Base-by-base conservation (phyloP, 1,140 invertebrate species). In the Sycobia sp. region DNA sequence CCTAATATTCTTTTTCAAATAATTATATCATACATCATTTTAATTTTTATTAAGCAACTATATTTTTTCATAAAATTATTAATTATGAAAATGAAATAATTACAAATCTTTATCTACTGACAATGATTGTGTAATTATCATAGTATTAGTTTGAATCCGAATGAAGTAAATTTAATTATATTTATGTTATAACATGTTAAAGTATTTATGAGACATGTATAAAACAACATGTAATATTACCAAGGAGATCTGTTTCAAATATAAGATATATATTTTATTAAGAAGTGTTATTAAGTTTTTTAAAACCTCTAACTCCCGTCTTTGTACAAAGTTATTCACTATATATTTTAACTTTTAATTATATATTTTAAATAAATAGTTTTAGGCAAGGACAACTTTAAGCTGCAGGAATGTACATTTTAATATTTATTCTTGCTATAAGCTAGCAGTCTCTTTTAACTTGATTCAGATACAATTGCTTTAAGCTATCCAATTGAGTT, bases 371-470 rank as follows among this genome's bases (percentile, higher is more conserved):
- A 58, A 58, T 65, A 65, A 65, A 57, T 64, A 23, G 13, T 51
- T 57, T 65, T 53, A 59, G 62, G 55, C 56, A 65, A 65, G 56
- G 43, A 65, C 51, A 60, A 65, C 57, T 60, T 65, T 56, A 54
- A 65, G 63, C 63, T 53, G 57, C 51, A 65, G 57, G 57, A 65
- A 60, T 65, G 63, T 65, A 65, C 34, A 65, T 65, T 65, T 55
- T 60, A 65, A 65, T 20, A 65, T 65, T 65, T 65, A 65, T 65
- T 65, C 49, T 60, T 65, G 63, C 50, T 65, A 65, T 55, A 54
- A 54, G 51, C 50, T 65, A 65, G 63, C 63, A 65, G 63, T 65
- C 57, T 65, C 63, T 65, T 60, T 32, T 55, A 59, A 60, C 63
- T 60, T 65, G 41, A 59, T 58, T 55, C 51, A 65, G 59, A 65